Evolutionary conservation across 2,113 vertebrate genomes (phyloP).

Genomic region (Vicugna pacos): DNA sequence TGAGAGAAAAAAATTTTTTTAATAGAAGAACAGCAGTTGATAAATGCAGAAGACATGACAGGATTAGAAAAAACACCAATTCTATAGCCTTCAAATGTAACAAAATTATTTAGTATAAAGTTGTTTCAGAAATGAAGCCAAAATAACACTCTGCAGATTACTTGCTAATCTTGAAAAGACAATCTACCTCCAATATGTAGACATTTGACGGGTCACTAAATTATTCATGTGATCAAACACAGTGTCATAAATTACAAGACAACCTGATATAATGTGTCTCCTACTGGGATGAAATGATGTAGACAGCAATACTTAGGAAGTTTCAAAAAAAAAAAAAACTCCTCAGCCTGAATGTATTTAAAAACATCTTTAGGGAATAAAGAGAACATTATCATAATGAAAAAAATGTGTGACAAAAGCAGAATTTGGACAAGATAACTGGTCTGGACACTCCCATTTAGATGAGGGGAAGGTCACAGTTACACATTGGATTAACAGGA

Average conservation of each 20-base stretch:
- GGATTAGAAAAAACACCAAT: neutral
- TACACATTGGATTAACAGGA: neutral
- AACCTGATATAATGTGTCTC: neutral
- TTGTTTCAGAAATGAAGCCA: conserved; percentile 1
- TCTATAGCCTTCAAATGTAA: neutral
- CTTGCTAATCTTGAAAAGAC: conserved; percentile 20
- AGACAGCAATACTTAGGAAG: neutral
- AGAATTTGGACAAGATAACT: conserved; percentile 29
- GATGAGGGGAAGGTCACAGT: neutral
- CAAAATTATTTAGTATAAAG: conserved; percentile 25
- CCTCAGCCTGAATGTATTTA: neutral
- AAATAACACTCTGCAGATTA: neutral
- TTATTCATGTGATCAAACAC: neutral
- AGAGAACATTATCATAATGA: conserved; percentile 26
- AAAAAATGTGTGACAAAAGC: neutral
- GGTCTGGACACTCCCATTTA: neutral
- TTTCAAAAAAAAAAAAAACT: neutral
- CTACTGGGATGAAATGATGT: neutral
- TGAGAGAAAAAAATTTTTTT: neutral
- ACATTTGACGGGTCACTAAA: neutral
- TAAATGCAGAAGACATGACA: neutral
- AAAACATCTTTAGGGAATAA: neutral
- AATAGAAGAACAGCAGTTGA: neutral
- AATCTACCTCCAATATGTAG: neutral
- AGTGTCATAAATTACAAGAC: neutral